A percentile compares a stretch with the other conserved stretches of the same genome.
phyloP scores from a whole-genome alignment of 1,140 invertebrate genomes.

The Drosophila bifasciata region DNA sequence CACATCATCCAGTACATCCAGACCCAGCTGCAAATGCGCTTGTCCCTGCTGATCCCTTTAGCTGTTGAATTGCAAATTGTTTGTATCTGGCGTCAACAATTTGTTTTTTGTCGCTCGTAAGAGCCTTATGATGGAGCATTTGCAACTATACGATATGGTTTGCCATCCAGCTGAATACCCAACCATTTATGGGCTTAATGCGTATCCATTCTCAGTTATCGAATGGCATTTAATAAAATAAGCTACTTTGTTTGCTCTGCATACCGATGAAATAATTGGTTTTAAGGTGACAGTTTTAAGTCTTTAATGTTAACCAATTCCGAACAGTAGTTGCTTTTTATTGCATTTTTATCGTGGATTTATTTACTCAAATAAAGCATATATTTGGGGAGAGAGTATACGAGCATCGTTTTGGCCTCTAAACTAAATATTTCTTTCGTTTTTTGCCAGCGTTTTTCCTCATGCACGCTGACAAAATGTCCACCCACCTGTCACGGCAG shows the following conservation, averaged over 20 bases:
- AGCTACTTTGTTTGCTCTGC: too few relatives aligned
- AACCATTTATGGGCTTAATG: conserved; percentile 11
- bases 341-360: too few relatives aligned
- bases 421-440: background rate
- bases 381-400: conserved; percentile 16
- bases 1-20: too few relatives aligned
- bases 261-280: too few relatives aligned
- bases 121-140: conserved; percentile 42
- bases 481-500: conserved; percentile 74
- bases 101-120: conserved; percentile 52
- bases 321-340: too few relatives aligned
- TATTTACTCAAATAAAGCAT: too few relatives aligned
- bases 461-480: conserved; percentile 69
- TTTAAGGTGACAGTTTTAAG: too few relatives aligned
- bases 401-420: conserved; percentile 1
- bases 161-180: conserved; percentile 20
- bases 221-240: too few relatives aligned
- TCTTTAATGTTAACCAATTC: too few relatives aligned
- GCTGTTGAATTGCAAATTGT: conserved; percentile 83
- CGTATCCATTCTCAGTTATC: too few relatives aligned
- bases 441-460: conserved; percentile 6
- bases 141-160: conserved; percentile 41
- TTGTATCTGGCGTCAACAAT: conserved; percentile 74
- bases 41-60: conserved; percentile 78
- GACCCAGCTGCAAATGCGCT: conserved; percentile 66